Evolutionary conservation across 1,140 invertebrate genomes (phyloP), one percentile per base, ranked within the genome.

Genomic region (Akabosia matsudoensis): DNA sequence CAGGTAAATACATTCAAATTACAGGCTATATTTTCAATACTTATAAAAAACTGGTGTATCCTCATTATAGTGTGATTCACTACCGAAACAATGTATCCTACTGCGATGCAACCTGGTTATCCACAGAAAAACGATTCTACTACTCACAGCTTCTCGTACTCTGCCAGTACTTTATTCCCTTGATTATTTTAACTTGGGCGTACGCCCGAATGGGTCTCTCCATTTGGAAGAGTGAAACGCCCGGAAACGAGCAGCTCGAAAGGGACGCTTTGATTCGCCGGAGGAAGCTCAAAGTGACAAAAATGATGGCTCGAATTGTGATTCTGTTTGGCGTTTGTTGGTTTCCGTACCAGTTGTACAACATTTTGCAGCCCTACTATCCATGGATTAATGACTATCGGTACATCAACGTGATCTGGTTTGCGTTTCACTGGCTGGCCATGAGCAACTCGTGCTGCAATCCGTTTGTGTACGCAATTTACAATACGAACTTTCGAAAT

Each of bases 361-460:
- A 90, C 84, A 88, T 56, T 56, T 22, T 56, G 14, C 54, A 13
- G 54, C 14, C n/a, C 22, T 3, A 56, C 54, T 56, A 13, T 45
- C 37, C 37, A 7, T 13, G 24, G 24, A 56, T 56, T 56, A 56
- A 56, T 4, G 22, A 56, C 78, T 91, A 91, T 83, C 85, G 86
- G 76, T 92, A 91, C 82, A 92, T 92, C 75, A 91, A 92, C 82
- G 90, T 92, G 10, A 88, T 92, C 67, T 92, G 88, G 86, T 93
- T 95, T 83, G 92, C 89, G 83, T 92, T 89, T 82, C 92, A 94
- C 84, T 94, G 92, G 92, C 84, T 94, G 77, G 92, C 93, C 0
- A 94, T 94, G 92, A 92, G 91, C 79, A 94, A 94, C 83, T 93
- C 91, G 64, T 93, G 92, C 82, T 92, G 92, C 83, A 94, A 94